Percentiles rank a stretch among this genome's conserved stretches.
These are phyloP conservation scores for Neostethus bicornis DNA, from an alignment of 2,797 vertebrate species.

Conservation along the genomic window DNA sequence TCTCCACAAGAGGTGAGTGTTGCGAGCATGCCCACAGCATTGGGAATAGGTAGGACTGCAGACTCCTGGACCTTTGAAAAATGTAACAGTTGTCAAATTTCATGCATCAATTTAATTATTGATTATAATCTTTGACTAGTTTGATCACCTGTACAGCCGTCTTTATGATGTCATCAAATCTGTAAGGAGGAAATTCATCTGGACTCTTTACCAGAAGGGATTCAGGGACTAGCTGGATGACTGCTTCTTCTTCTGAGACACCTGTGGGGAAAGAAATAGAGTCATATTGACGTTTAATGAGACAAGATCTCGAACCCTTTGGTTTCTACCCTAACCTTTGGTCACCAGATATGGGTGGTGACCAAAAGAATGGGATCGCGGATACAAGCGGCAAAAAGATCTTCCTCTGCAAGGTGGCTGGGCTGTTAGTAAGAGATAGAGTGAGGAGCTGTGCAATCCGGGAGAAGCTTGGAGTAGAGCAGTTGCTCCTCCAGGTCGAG, in stretches of 20 bases:
- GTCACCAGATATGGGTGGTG: too few species aligned
- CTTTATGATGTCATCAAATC: constrained; percentile 29
- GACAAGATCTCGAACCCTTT: too few species aligned
- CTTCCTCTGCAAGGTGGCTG: too few species aligned
- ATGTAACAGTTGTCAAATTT: constrained; percentile 12
- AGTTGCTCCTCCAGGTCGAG: too few species aligned
- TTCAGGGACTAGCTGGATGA: constrained; percentile 48
- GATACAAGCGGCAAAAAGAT: too few species aligned
- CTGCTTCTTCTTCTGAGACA: constrained; percentile 50
- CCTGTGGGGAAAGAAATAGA: constrained; percentile 35
- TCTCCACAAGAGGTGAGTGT: constrained; percentile 72
- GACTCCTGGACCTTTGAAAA: constrained; percentile 51
- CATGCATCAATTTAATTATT: neutral
- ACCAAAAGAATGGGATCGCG: too few species aligned
- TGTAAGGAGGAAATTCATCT: constrained; percentile 39
- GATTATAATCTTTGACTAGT: too few species aligned
- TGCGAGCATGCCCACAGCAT: constrained; percentile 56
- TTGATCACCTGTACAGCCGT: constrained; percentile 21
- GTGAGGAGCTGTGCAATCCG: too few species aligned
- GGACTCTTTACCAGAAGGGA: constrained; percentile 47
- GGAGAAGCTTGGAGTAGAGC: too few species aligned
- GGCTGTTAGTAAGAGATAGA: too few species aligned
- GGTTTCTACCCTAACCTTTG: too few species aligned
- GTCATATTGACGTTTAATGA: neutral
- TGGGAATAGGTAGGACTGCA: constrained; percentile 29